Base-by-base conservation (phyloP, 2,888 invertebrate species). In the Drosophila sordidapex region DNA sequence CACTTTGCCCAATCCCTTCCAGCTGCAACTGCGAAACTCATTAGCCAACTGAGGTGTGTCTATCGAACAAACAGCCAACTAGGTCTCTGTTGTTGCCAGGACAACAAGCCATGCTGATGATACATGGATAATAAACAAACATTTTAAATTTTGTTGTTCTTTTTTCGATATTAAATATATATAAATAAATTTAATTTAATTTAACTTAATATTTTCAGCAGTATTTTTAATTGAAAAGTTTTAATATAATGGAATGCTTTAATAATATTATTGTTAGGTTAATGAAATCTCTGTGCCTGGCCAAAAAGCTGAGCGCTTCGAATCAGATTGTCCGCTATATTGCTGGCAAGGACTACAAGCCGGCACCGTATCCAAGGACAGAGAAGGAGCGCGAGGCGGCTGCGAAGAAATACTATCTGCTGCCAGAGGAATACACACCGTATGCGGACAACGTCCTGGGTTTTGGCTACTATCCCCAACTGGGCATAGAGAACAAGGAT, bases 401-500 rank as follows among this genome's bases (percentile, higher is more conserved):
- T 18, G 99, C 99, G 0, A 96, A 96, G 91, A 98, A 97, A 92
- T 99, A 99, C 94, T 95, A 96, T 48, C 81, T 99, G 87, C 94
- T 95, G 75, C 95, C 96, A 38, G 95, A 96, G 79, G 98, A 99
- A 93, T 99, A 99, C 92, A 94, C 96, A 83, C 95, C 97, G 0
- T 96, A 96, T 90, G 95, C 96, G 0, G 96, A 97, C 89, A 95
- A 97, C 90, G 96, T 96, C 69, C 74, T 91, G 11, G 95, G 96
- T n/a, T 94, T 93, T 84, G 97, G 98, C 15, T 99, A 99, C 92
- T 99, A 99, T 92, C 99, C 99, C 0, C 95, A 96, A 62, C 95
- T 96, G 35, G 95, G 94, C 2, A 53, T 84, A 18, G 97, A 97
- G 76, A 93, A 95, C 3, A 95, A 94, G 92, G 98, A 98, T 94